phyloP scores from a whole-genome alignment of 2,888 invertebrate genomes.

The Unio delphinus region DNA sequence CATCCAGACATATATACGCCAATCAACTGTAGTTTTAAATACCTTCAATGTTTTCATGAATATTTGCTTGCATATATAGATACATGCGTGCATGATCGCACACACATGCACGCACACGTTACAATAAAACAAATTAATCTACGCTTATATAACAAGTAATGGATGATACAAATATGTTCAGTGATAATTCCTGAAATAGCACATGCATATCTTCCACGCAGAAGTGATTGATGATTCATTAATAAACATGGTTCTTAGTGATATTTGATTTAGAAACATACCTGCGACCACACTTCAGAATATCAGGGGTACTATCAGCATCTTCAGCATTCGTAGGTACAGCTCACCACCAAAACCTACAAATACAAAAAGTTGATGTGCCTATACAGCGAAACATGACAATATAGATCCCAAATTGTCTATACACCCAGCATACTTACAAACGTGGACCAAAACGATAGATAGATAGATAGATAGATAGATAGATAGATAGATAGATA shows the following conservation, averaged over 20 bases:
- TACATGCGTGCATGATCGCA: no score
- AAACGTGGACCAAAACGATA: no score
- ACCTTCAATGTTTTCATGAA: no score
- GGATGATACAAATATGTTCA: background rate
- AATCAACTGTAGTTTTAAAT: background rate
- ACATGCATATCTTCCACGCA: background rate
- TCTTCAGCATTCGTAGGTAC: constrained; percentile 55
- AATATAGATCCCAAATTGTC: no score
- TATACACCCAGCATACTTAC: no score
- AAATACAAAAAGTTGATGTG: constrained; percentile 8
- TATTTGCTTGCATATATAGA: no score
- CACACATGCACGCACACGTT: no score
- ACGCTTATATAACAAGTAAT: no score
- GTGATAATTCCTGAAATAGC: background rate
- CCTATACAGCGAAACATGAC: no score
- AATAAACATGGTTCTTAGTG: no score
- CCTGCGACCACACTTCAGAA: constrained; percentile 56
- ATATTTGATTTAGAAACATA: constrained; percentile 14
- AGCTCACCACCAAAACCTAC: constrained; percentile 61
- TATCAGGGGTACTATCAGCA: constrained; percentile 59
- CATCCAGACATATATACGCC: constrained; percentile 5
- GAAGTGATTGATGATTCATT: background rate
- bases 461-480: no score
- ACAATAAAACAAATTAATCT: constrained; percentile 28
- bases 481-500: no score